Percentiles rank a stretch among this genome's conserved stretches.
Evolutionary conservation across 1,140 invertebrate species (phyloP).

Genomic region (Planococcus citri): DNA sequence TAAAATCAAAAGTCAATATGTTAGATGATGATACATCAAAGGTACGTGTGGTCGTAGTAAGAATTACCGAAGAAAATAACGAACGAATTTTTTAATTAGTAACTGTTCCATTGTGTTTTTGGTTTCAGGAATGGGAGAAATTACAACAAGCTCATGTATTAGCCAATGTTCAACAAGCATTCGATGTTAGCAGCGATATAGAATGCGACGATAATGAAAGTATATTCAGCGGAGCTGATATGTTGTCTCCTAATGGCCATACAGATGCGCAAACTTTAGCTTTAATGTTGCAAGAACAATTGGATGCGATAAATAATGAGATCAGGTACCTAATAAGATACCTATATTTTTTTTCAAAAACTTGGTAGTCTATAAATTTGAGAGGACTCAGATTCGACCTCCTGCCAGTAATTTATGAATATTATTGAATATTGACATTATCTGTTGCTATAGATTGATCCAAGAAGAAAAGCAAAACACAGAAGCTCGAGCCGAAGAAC

Average conservation of each 20-base stretch:
- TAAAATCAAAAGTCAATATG: slow-evolving; percentile 43
- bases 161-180: slow-evolving; percentile 80
- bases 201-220: slow-evolving; percentile 64
- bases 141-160: slow-evolving; percentile 85
- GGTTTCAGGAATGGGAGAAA: slow-evolving; percentile 91
- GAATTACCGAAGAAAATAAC: too few relatives aligned
- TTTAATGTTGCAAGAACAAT: slow-evolving; percentile 95
- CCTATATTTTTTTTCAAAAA: too few relatives aligned
- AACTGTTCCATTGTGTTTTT: too few relatives aligned
- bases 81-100: too few relatives aligned
- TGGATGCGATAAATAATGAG: slow-evolving; percentile 99
- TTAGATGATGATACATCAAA: slow-evolving; percentile 58
- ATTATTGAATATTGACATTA: too few relatives aligned
- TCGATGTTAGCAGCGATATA: slow-evolving; percentile 66
- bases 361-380: too few relatives aligned
- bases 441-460: slow-evolving; percentile 48
- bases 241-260: slow-evolving; percentile 57
- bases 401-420: too few relatives aligned
- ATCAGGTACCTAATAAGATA: too few relatives aligned
- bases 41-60: too few relatives aligned
- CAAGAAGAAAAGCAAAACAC: slow-evolving; percentile 98
- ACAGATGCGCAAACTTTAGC: slow-evolving; percentile 95
- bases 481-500: slow-evolving; percentile 89
- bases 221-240: slow-evolving; percentile 55
- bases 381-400: too few relatives aligned